phyloP scores from a whole-genome alignment of 2,888 invertebrate species.

The Marronus borbonicus region DNA sequence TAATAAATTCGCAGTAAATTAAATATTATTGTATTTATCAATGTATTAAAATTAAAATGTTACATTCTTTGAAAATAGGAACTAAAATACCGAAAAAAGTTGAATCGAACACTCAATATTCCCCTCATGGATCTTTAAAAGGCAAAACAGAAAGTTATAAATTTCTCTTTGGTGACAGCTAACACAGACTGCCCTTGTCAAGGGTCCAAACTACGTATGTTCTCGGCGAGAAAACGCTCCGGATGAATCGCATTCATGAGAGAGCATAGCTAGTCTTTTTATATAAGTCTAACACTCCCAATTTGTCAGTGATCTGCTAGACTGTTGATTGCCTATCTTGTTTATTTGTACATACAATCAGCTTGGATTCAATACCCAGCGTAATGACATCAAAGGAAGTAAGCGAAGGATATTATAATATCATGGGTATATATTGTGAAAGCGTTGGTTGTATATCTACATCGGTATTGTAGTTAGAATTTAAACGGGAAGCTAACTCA shows the following conservation, averaged over 20 bases:
- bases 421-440: neutral
- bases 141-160: constrained; percentile 50
- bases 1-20: no score
- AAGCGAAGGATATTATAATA: neutral
- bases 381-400: constrained; percentile 17
- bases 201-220: constrained; percentile 48
- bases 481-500: neutral
- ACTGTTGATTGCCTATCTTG: constrained; percentile 30
- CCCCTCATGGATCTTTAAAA: constrained; percentile 47
- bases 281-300: constrained; percentile 47
- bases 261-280: constrained; percentile 28
- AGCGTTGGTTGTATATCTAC: neutral
- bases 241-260: constrained; percentile 29
- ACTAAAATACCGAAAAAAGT: neutral
- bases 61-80: neutral
- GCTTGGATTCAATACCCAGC: constrained; percentile 12
- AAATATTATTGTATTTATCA: neutral
- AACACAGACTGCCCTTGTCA: constrained; percentile 48
- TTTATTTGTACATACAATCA: constrained; percentile 30
- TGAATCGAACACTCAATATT: constrained; percentile 7
- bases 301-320: constrained; percentile 37
- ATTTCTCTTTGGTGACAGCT: constrained; percentile 50
- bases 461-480: no score
- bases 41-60: neutral
- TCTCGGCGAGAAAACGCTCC: constrained; percentile 1